phyloP scores from a whole-genome alignment of 2,888 invertebrate genomes.

The Cremastinae sp. region DNA sequence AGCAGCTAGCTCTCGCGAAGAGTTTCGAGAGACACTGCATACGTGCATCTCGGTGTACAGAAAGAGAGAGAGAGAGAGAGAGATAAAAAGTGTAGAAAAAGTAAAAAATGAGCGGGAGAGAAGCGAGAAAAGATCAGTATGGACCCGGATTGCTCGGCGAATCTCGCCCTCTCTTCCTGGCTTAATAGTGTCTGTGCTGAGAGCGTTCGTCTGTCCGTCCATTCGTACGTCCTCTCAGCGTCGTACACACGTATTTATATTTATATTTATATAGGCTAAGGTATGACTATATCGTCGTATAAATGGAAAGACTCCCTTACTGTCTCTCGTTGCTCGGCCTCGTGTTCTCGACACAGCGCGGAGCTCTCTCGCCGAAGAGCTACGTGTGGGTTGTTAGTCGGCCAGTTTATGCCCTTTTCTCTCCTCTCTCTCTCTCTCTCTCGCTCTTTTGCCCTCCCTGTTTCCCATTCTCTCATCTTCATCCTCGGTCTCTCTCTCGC shows the following conservation, averaged over 20 bases:
- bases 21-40: slow-evolving; percentile 48
- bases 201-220: slow-evolving; percentile 60
- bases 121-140: slow-evolving; percentile 47
- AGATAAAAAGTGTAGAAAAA: neutral
- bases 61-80: slow-evolving; percentile 20
- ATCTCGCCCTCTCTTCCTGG: slow-evolving; percentile 52
- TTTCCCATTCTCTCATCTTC: too few relatives aligned
- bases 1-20: slow-evolving; percentile 47
- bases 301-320: slow-evolving; percentile 59
- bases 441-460: too few relatives aligned
- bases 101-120: slow-evolving; percentile 19
- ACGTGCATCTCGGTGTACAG: slow-evolving; percentile 16
- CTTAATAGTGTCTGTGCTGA: slow-evolving; percentile 69
- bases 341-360: slow-evolving; percentile 48
- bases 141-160: slow-evolving; percentile 55
- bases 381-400: slow-evolving; percentile 79
- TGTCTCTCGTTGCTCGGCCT: slow-evolving; percentile 34
- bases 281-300: too few relatives aligned
- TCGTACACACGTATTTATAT: slow-evolving; percentile 11
- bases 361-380: slow-evolving; percentile 55
- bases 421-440: slow-evolving; percentile 32
- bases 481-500: slow-evolving; percentile 53
- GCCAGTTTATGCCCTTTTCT: slow-evolving; percentile 74
- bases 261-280: slow-evolving; percentile 1
- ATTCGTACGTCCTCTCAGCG: slow-evolving; percentile 59